phyloP scores from a whole-genome alignment of 2,113 vertebrate species.

The Hyaena hyaena region DNA sequence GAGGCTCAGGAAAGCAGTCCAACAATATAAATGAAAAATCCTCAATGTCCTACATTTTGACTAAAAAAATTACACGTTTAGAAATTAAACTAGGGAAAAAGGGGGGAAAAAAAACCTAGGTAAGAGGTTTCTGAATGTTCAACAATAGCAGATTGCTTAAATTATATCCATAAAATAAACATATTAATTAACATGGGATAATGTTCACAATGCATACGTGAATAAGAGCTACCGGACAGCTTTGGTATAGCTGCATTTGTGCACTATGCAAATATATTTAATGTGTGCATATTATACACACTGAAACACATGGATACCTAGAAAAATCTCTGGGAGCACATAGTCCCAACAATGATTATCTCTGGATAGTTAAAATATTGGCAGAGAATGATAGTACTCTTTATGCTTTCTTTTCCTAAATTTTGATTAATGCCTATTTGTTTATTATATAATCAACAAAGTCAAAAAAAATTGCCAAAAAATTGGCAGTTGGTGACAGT shows the following conservation, averaged over 20 bases:
- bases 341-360: not conserved
- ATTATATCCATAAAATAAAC: not conserved
- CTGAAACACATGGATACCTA: not conserved
- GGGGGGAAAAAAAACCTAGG: not conserved
- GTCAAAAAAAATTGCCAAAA: not conserved
- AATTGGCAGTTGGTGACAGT: not conserved
- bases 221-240: not conserved
- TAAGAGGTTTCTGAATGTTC: not conserved
- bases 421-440: not conserved
- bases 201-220: not conserved
- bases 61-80: not conserved
- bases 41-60: not conserved
- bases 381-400: not conserved
- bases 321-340: not conserved
- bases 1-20: not conserved
- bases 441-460: not conserved
- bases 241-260: not conserved
- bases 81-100: not conserved
- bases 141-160: not conserved
- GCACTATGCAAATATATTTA: not conserved
- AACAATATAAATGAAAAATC: constrained; percentile 22
- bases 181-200: not conserved
- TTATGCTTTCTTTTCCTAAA: not conserved
- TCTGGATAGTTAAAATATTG: not conserved
- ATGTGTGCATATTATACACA: not conserved